These are phyloP conservation scores for Heliconius eleuchia DNA, from an alignment of 1,140 invertebrate genomes.

Conservation along the genomic window DNA sequence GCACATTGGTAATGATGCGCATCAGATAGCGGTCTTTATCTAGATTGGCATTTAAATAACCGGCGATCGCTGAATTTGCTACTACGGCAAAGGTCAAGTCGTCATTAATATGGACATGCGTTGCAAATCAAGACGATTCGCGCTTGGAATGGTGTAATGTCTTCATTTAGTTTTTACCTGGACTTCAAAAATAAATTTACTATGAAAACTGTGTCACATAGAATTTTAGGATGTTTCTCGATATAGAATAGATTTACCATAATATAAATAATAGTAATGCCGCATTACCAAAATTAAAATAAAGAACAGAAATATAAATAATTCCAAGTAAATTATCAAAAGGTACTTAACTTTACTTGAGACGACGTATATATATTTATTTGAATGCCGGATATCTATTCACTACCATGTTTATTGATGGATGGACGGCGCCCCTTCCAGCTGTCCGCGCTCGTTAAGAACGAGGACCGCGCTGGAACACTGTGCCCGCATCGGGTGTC, in stretches of 20 bases:
- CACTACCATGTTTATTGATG: conserved; percentile 26
- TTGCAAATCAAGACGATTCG: neutral
- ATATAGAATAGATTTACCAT: neutral
- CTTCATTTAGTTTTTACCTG: neutral
- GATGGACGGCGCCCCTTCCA: conserved; percentile 19
- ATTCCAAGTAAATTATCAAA: neutral
- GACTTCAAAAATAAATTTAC: no score
- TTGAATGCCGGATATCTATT: conserved; percentile 33
- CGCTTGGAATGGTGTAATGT: neutral
- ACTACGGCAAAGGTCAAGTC: conserved; percentile 15
- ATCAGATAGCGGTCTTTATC: conserved; percentile 29
- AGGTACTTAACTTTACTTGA: neutral
- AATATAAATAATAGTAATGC: neutral
- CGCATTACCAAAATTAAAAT: neutral
- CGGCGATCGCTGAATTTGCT: conserved; percentile 18
- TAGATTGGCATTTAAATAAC: conserved; percentile 30
- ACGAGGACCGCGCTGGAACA: conserved; percentile 15
- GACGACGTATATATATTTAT: neutral
- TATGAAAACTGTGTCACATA: no score
- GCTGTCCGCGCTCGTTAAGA: conserved; percentile 28
- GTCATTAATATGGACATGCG: conserved; percentile 21
- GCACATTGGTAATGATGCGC: conserved; percentile 22
- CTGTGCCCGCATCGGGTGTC: conserved; percentile 16
- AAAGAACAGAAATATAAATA: neutral
- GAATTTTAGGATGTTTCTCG: no score